Evolutionary conservation across 1,140 invertebrate genomes (phyloP).

Genomic region (Drosophila hydei): DNA sequence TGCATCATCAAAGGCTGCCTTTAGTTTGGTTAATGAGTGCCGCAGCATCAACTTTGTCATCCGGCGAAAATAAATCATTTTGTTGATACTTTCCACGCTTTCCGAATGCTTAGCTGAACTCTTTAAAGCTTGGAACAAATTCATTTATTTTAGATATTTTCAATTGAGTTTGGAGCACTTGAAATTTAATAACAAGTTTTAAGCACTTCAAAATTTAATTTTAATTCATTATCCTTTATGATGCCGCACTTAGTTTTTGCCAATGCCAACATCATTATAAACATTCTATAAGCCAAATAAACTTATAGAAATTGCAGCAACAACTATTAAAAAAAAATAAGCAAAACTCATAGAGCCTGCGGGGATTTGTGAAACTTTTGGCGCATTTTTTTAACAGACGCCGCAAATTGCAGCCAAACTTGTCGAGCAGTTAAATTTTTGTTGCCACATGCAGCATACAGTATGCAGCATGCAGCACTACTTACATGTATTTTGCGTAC

Average conservation of each 20-base stretch:
- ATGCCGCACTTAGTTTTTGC: constrained; percentile 7
- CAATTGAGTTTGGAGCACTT: not conserved
- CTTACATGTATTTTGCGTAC: constrained; percentile 30
- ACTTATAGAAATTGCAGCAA: constrained; percentile 34
- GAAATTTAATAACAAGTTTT: constrained; percentile 10
- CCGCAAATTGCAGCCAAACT: constrained; percentile 53
- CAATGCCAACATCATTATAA: constrained; percentile 39
- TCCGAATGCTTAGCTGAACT: not conserved
- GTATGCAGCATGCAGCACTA: constrained; percentile 22
- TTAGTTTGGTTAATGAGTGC: constrained; percentile 39
- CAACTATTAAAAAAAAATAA: constrained; percentile 8
- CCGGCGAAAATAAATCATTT: constrained; percentile 1
- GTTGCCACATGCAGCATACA: constrained; percentile 28
- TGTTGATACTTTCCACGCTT: not conserved
- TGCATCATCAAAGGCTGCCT: constrained; percentile 37
- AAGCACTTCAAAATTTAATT: constrained; percentile 16
- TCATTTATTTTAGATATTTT: not conserved
- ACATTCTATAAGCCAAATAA: constrained; percentile 42
- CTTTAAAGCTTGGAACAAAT: not conserved
- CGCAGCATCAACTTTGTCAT: constrained; percentile 27
- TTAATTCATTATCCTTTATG: constrained; percentile 13
- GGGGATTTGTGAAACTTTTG: constrained; percentile 41
- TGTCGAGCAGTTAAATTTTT: constrained; percentile 52
- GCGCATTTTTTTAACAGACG: constrained; percentile 46
- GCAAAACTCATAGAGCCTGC: constrained; percentile 19